Conservation (phyloP, 1,140 invertebrate species). For the Drosophila pseudoobscura region DNA sequence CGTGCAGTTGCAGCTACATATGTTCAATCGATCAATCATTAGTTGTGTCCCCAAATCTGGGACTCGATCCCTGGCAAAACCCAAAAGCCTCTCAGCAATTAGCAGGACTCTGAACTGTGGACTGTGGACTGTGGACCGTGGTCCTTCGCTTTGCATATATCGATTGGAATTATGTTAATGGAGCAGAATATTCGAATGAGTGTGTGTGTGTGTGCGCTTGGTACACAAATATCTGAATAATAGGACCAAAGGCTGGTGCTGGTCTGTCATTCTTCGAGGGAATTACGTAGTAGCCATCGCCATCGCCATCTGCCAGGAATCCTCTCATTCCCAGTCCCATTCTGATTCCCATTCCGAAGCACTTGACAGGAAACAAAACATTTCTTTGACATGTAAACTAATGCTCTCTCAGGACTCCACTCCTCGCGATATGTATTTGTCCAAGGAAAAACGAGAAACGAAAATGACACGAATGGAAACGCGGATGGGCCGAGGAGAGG, state of each 20-base stretch:
- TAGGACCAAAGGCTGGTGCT: not conserved
- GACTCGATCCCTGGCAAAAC: not conserved
- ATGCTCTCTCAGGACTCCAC: slow-evolving; percentile 43
- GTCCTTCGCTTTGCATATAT: slow-evolving; percentile 8
- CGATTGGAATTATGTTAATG: slow-evolving; percentile 53
- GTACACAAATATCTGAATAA: slow-evolving; percentile 13
- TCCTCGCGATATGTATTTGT: not conserved
- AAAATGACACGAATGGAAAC: not conserved
- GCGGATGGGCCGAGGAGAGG: not conserved
- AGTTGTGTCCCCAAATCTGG: too few relatives aligned
- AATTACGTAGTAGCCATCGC: not conserved
- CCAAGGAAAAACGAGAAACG: not conserved
- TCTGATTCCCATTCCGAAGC: not conserved
- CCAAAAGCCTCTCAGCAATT: slow-evolving; percentile 24
- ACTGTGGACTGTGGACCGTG: too few relatives aligned
- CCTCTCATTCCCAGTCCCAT: not conserved
- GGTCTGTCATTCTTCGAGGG: slow-evolving; percentile 12
- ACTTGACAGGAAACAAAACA: slow-evolving; percentile 48
- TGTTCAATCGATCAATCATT: too few relatives aligned
- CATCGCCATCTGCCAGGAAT: not conserved
- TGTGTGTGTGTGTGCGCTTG: slow-evolving; percentile 12
- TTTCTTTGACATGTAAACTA: slow-evolving; percentile 57
- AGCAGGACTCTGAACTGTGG: not conserved
- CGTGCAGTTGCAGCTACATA: too few relatives aligned
- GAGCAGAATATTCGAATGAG: slow-evolving; percentile 10